phyloP scores from a whole-genome alignment of 1,140 invertebrate species.

The Hyles vespertilio region DNA sequence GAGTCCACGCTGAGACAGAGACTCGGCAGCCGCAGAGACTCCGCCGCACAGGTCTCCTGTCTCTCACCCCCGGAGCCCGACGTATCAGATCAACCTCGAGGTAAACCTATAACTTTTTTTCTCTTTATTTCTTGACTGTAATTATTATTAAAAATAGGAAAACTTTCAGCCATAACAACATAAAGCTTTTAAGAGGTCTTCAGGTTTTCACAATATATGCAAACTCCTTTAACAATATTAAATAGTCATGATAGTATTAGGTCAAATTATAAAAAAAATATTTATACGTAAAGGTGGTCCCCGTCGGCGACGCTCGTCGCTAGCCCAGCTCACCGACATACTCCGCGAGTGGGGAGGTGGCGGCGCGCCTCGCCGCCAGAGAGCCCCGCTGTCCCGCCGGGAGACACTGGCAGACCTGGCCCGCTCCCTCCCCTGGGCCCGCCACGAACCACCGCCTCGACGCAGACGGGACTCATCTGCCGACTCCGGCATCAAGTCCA shows the following conservation, averaged over 20 bases:
- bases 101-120: constrained; percentile 25
- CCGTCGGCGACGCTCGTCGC: constrained; percentile 85
- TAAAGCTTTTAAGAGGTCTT: no score
- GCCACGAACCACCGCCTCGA: constrained; percentile 75
- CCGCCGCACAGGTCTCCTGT: constrained; percentile 90
- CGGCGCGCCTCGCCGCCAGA: constrained; percentile 77
- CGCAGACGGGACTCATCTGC: constrained; percentile 88
- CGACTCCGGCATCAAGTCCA: constrained; percentile 87
- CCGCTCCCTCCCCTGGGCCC: constrained; percentile 84
- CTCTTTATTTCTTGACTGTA: no score
- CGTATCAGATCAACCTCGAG: constrained; percentile 75
- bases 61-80: constrained; percentile 87
- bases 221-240: no score
- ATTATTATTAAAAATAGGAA: no score
- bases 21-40: constrained; percentile 88
- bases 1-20: constrained; percentile 88
- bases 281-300: constrained; percentile 66
- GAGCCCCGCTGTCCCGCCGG: constrained; percentile 84
- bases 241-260: no score
- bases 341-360: constrained; percentile 89
- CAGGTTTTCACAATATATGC: no score
- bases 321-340: constrained; percentile 92
- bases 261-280: neutral
- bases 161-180: no score
- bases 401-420: constrained; percentile 91